Base-by-base conservation (phyloP, 2,113 vertebrate species). In the Sebastes fasciatus region DNA sequence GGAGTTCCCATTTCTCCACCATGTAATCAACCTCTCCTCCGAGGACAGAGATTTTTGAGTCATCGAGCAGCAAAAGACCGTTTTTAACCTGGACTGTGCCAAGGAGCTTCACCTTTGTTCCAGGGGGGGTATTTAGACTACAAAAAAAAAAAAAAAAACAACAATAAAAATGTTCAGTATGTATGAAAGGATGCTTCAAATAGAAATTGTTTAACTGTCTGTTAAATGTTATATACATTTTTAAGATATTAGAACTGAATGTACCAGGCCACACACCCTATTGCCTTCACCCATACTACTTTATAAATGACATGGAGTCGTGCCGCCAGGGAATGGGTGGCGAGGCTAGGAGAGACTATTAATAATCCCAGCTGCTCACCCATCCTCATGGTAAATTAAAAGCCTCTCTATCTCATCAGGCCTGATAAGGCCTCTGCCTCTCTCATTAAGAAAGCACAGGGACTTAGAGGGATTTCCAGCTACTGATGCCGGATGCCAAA, bases 1-100 rank as follows among this genome's bases (percentile, higher is more conserved):
- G 98, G 68, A 99, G 96, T 86, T 97, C 97, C 98, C 98, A 99
- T 80, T 99, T 99, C 91, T 99, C 98, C 89, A 99, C 96, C 94
- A 99, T 97, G 92, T 98, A 97, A 86, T 99, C 96, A 66, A 99
- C 98, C 94, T 98, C 98, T 90, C 98, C 98, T 51, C 98, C 98
- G 13, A 99, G 98, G 82, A 99, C 94, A 26, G 93, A 85, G 58
- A 98, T 96, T 63, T 98, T 99, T 74, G 94, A 96, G 89, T 99
- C 98, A 86, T 97, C 96, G 83, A 99, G 95, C 40, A 99, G 95
- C 90, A 99, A 95, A 87, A 98, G 95, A 83, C 98, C 98, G 74
- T 99, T 99, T 95, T 95, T 98, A 86, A 99, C 89, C 71, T 95
- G 95, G 90, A 99, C 92, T 65, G 93, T 88, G 82, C 98, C 98